Conservation (phyloP, 2,888 invertebrate genomes). For the Rhorus exstirpatorius region DNA sequence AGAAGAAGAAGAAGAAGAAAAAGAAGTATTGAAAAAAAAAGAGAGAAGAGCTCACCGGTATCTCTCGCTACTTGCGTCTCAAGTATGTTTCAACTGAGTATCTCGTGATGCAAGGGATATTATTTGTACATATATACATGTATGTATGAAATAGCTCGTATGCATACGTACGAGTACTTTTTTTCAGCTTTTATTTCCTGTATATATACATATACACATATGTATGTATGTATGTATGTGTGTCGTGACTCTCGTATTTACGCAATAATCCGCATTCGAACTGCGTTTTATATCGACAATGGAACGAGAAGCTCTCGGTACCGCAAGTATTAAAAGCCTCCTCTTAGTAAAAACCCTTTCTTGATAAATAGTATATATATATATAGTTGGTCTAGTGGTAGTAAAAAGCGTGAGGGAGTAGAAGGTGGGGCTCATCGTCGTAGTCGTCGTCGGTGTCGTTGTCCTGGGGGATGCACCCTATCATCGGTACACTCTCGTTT, state of each 20-base stretch:
- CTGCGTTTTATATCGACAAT: slow-evolving; percentile 82
- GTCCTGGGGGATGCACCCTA: slow-evolving; percentile 83
- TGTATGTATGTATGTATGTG: background rate
- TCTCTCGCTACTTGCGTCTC: slow-evolving; percentile 65
- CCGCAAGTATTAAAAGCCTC: slow-evolving; percentile 84
- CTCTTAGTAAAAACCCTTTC: slow-evolving; percentile 82
- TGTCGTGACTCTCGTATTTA: slow-evolving; percentile 75
- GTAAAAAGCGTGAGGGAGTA: slow-evolving; percentile 47
- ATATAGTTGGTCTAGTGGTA: slow-evolving; percentile 17
- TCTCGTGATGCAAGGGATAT: slow-evolving; percentile 5
- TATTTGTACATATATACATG: background rate
- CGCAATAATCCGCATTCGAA: slow-evolving; percentile 81
- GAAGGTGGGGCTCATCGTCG: slow-evolving; percentile 60
- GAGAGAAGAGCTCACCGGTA: slow-evolving; percentile 47
- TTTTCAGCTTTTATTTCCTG: slow-evolving; percentile 41
- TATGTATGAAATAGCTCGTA: slow-evolving; percentile 60
- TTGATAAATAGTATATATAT: slow-evolving; percentile 63
- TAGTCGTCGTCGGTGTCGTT: slow-evolving; percentile 62
- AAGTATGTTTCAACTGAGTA: slow-evolving; percentile 35
- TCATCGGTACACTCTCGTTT: slow-evolving; percentile 81
- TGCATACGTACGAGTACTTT: slow-evolving; percentile 75
- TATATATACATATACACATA: slow-evolving; percentile 1
- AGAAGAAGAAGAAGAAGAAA: too few species aligned
- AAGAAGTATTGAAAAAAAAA: too few species aligned
- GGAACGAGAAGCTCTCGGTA: slow-evolving; percentile 74